phyloP scores from a whole-genome alignment of 2,113 vertebrate genomes.

The Sander vitreus region DNA sequence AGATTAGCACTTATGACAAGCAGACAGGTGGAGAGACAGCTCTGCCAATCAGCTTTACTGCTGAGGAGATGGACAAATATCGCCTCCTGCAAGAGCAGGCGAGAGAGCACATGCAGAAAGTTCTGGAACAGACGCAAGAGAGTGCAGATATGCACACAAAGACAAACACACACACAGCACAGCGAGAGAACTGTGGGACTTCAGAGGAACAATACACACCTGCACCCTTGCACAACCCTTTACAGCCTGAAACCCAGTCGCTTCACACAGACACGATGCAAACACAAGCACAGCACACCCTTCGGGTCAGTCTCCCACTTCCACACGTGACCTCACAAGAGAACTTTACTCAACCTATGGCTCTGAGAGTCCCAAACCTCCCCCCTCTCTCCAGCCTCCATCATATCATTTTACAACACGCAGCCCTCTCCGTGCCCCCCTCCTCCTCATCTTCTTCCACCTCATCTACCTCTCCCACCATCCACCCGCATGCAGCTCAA shows the following conservation, averaged over 20 bases:
- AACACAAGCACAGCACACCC: slow-evolving; percentile 52
- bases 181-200: slow-evolving; percentile 23
- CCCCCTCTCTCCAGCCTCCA: slow-evolving; percentile 85
- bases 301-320: slow-evolving; percentile 51
- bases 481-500: slow-evolving; percentile 83
- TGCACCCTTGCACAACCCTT: slow-evolving; percentile 42
- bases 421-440: slow-evolving; percentile 83
- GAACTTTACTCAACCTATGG: slow-evolving; percentile 57
- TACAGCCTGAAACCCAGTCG: slow-evolving; percentile 76
- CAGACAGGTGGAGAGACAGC: slow-evolving; percentile 81
- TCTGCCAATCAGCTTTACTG: slow-evolving; percentile 92
- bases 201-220: slow-evolving; percentile 70
- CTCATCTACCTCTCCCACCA: slow-evolving; percentile 77
- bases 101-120: slow-evolving; percentile 96
- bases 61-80: slow-evolving; percentile 97
- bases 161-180: slow-evolving; percentile 44
- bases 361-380: slow-evolving; percentile 54
- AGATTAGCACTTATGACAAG: slow-evolving; percentile 80
- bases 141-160: slow-evolving; percentile 80
- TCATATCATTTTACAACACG: slow-evolving; percentile 89
- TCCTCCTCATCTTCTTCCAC: slow-evolving; percentile 72
- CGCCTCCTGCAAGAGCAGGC: slow-evolving; percentile 94
- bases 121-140: slow-evolving; percentile 86
- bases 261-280: slow-evolving; percentile 70
- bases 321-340: slow-evolving; percentile 56